phyloP scores from a whole-genome alignment of 1,140 invertebrate species.

The Drosophila kikkawai region DNA sequence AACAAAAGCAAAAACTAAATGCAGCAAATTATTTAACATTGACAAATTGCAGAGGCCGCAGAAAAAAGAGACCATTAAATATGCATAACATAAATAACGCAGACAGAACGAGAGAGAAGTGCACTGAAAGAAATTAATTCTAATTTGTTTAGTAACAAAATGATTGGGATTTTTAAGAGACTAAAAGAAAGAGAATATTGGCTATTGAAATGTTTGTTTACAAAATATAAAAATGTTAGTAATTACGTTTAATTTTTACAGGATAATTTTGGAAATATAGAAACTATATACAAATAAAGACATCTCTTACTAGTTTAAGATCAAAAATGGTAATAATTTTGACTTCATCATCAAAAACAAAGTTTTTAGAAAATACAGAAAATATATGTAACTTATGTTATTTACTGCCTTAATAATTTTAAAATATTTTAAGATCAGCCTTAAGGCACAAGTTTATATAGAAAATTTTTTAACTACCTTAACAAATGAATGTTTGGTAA shows the following conservation, averaged over 20 bases:
- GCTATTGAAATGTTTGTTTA: too few relatives aligned
- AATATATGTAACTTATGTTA: background rate
- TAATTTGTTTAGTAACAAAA: background rate
- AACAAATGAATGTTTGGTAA: too few relatives aligned
- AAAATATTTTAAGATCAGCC: background rate
- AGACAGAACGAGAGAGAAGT: background rate
- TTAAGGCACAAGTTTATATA: background rate
- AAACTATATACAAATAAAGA: too few relatives aligned
- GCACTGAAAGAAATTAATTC: background rate
- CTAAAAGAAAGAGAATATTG: too few relatives aligned
- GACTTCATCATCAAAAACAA: background rate
- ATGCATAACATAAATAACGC: constrained; percentile 65
- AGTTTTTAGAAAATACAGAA: background rate
- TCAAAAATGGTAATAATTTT: fast-evolving
- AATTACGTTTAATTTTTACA: too few relatives aligned
- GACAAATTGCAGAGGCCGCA: constrained; percentile 61
- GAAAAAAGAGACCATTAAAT: constrained; percentile 66
- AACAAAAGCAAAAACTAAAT: constrained; percentile 50
- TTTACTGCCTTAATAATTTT: background rate
- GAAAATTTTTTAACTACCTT: too few relatives aligned
- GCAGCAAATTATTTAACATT: constrained; percentile 69
- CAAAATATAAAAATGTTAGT: too few relatives aligned
- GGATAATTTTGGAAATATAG: too few relatives aligned
- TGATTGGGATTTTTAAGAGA: too few relatives aligned
- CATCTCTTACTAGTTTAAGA: background rate